Percentiles rank a stretch among this genome's conserved stretches.
These are phyloP conservation scores for Mesorhabditis spiculigera DNA, from an alignment of 2,888 invertebrate genomes.

Conservation along the genomic window DNA sequence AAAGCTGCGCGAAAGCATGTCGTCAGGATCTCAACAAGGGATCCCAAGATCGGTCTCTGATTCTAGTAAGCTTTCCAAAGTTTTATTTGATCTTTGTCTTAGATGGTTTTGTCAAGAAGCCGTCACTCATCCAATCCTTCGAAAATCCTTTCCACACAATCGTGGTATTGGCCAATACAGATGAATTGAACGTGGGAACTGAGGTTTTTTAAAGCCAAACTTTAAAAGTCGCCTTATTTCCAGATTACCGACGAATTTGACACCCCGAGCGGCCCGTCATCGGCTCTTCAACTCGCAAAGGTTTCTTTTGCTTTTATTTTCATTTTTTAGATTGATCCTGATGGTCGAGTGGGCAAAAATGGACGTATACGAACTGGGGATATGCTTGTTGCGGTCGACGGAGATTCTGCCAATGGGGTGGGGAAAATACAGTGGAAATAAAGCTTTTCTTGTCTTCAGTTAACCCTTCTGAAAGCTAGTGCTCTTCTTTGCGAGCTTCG, in stretches of 20 bases:
- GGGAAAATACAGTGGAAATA: neutral
- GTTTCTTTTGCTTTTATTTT: neutral
- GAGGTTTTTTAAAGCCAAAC: neutral
- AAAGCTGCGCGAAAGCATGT: neutral
- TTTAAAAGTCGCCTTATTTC: too few species aligned
- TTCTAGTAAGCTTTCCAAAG: neutral
- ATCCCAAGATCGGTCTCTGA: neutral
- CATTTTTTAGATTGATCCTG: conserved; percentile 55
- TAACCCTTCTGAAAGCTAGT: conserved; percentile 50
- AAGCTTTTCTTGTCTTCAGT: conserved; percentile 24
- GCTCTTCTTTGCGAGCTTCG: conserved; percentile 41
- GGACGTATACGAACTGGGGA: conserved; percentile 74
- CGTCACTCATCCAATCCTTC: neutral
- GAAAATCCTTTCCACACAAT: neutral
- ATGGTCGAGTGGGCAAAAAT: conserved; percentile 75
- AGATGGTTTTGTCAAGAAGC: neutral
- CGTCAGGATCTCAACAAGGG: neutral
- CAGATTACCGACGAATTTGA: too few species aligned
- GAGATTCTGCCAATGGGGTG: conserved; percentile 49
- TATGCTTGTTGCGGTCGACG: conserved; percentile 81
- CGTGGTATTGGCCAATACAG: neutral
- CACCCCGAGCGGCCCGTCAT: neutral
- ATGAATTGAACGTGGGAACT: neutral
- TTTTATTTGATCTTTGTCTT: neutral
- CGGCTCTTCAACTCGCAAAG: neutral